Base-by-base conservation (phyloP, 2,888 invertebrate genomes). In the Agriopis marginaria region DNA sequence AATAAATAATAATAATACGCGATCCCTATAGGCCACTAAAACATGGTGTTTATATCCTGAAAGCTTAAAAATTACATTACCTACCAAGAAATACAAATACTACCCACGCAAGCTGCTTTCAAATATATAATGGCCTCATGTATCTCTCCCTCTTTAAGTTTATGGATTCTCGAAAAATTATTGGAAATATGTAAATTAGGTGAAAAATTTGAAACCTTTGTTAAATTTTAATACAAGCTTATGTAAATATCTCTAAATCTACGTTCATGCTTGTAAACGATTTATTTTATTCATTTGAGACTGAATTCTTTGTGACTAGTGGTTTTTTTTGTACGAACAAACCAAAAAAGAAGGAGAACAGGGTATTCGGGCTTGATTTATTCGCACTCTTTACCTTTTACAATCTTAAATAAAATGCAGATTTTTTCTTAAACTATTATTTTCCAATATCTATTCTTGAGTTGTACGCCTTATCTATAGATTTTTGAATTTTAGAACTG, bases 111-210 rank as follows among this genome's bases (percentile, higher is more conserved):
- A 32, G 32, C 32, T 32, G 32, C 32, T 5, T 32, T 32, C 32
- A 32, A 32, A 32, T 32, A 32, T 32, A 32, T 4, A 32, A 32
- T 32, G 32, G 32, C 32, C 32, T 32, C 32, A 32, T 32, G 4
- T 32, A 32, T 32, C 32, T 32, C 32, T 32, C 32, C 3, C 1
- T 32, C 32, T 32, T 32, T 4, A 3, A 32, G 32, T 32, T 32
- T 5, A 32, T 32, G 32, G 1, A 32, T 32, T 32, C 32, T 32
- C 32, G 32, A 32, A 45, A 17, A 39, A n/a, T 62, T 45, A 54
- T 54, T 32, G n/a, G 6, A 62, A 63, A 54, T 63, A 54, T 63
- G 63, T 54, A 45, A 63, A 63, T 54, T 32, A 32, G n/a, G 45
- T 54, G 45, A 32, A 32, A 53, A 32, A 63, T 32, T 3, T 32